phyloP scores from a whole-genome alignment of 2,797 vertebrate genomes.

The Liparis tanakae region DNA sequence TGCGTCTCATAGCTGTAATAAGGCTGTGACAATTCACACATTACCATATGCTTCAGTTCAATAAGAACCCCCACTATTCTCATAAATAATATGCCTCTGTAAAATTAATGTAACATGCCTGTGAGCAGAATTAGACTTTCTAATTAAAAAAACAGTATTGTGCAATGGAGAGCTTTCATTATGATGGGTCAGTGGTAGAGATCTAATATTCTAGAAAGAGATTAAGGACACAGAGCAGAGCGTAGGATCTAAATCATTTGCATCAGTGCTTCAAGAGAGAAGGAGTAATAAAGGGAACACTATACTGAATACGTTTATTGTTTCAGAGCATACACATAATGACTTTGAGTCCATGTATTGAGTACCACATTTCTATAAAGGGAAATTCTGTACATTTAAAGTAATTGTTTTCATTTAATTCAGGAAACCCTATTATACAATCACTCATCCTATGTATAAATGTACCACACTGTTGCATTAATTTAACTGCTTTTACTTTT shows the following conservation, averaged over 20 bases:
- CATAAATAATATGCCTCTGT: constrained; percentile 72
- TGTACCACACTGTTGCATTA: constrained; percentile 4
- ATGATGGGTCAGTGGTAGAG: constrained; percentile 65
- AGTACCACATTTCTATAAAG: constrained; percentile 19
- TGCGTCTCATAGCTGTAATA: constrained; percentile 25
- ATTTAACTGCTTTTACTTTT: not conserved
- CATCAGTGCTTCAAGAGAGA: constrained; percentile 49
- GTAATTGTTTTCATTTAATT: constrained; percentile 58
- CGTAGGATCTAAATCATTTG: constrained; percentile 54
- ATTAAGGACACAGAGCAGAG: constrained; percentile 65
- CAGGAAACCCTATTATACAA: constrained; percentile 28
- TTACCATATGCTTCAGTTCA: constrained; percentile 48
- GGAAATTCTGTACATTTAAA: constrained; percentile 47
- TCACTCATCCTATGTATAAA: constrained; percentile 28
- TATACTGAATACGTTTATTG: constrained; percentile 36
- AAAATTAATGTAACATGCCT: constrained; percentile 75
- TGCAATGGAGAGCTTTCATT: constrained; percentile 63
- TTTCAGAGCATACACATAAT: constrained; percentile 52
- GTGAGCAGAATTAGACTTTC: constrained; percentile 71
- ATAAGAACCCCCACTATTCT: constrained; percentile 48
- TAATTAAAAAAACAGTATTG: constrained; percentile 79
- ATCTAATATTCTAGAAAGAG: constrained; percentile 68
- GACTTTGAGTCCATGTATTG: constrained; percentile 24
- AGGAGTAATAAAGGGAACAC: constrained; percentile 51
- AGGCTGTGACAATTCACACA: constrained; percentile 25